Conservation (phyloP, 1,140 invertebrate genomes). For the Pachypeltis micranthus region DNA sequence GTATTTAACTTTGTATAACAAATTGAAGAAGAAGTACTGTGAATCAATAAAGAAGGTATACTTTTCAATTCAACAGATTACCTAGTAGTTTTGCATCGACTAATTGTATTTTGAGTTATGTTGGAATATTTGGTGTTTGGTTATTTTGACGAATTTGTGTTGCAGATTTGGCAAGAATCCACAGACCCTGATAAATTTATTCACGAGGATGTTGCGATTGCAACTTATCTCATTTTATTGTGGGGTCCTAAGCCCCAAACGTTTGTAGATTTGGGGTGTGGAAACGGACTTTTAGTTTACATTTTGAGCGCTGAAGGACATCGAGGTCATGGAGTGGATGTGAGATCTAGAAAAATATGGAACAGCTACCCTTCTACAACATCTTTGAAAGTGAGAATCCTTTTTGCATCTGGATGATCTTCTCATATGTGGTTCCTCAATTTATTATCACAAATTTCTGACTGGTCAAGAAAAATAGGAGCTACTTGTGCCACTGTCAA, state of each 20-base stretch:
- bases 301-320: slow-evolving; percentile 75
- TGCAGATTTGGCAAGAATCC: slow-evolving; percentile 70
- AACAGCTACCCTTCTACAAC: slow-evolving; percentile 49
- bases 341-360: slow-evolving; percentile 85
- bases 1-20: slow-evolving; percentile 59
- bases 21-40: slow-evolving; percentile 70
- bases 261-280: slow-evolving; percentile 92
- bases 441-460: too few relatives aligned
- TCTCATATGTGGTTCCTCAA: too few relatives aligned
- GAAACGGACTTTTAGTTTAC: slow-evolving; percentile 88
- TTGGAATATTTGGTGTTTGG: too few relatives aligned
- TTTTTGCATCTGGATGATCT: too few relatives aligned
- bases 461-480: too few relatives aligned
- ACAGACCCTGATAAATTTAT: slow-evolving; percentile 93
- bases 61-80: too few relatives aligned
- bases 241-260: slow-evolving; percentile 51
- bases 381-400: too few relatives aligned
- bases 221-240: slow-evolving; percentile 73
- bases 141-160: too few relatives aligned
- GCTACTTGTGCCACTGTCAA: too few relatives aligned
- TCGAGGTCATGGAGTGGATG: slow-evolving; percentile 78
- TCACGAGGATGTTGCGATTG: slow-evolving; percentile 92
- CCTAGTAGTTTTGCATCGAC: too few relatives aligned
- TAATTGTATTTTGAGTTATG: too few relatives aligned
- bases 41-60: slow-evolving; percentile 47